Evolutionary conservation across 2,113 vertebrate species (phyloP), one percentile per base, ranked within the genome.

Genomic region (Cyprinodon tularosa): DNA sequence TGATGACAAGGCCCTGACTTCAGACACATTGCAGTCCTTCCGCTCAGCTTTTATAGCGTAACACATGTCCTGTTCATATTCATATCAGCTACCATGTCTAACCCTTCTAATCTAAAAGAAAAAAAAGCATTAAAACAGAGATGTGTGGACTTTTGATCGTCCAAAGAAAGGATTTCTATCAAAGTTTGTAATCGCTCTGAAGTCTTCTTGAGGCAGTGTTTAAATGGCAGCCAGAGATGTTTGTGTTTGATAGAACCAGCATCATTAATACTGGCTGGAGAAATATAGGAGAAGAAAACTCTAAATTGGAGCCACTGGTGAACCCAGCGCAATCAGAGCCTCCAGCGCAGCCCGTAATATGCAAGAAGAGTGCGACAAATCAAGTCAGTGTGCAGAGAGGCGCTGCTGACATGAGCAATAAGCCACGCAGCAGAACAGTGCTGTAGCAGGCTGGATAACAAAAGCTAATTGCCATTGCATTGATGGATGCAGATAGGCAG

Each of bases 391-490:
- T 60, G 50, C 82, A 50, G 82, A 75, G 40, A 42, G 62, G 44
- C 15, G 0, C 70, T 22, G 85, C 81, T 84, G 80, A 87, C 70
- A 66, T 14, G 62, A 72, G 81, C 77, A 68, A 69, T 14, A 67
- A 73, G 77, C 14, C 29, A 69, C 12, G 68, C 81, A 10, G 77
- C 70, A 76, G 72, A 79, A 42, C 62, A 8, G 66, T 78, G 0
- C 71, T 2, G 74, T 64, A 69, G 76, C 81, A 50, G 6, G 74
- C 68, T 15, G 77, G 76, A 78, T 80, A 80, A 82, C 80, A 73
- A 62, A 40, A 80, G 67, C 81, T 87, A 87, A 90, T 80, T 82
- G 84, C 17, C 69, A 13, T 40, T 29, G 79, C 83, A 72, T 85
- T 87, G 76, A 84, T 77, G 59, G 47, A 88, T n/a, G n/a, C n/a